These are phyloP conservation scores for Aplochiton taeniatus DNA, from an alignment of 2,797 vertebrate genomes.

Conservation along the genomic window DNA sequence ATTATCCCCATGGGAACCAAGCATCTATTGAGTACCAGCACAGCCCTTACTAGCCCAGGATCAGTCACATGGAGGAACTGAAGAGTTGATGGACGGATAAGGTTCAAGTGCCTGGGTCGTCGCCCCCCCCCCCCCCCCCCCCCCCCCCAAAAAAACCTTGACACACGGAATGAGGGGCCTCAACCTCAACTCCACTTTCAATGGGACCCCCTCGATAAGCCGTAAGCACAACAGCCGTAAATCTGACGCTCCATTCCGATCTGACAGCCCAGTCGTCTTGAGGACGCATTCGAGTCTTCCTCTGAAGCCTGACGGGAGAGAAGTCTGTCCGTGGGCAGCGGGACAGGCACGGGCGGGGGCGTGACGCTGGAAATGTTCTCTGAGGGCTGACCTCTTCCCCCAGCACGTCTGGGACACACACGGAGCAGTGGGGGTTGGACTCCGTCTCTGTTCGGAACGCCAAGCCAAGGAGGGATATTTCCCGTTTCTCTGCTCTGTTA, in stretches of 20 bases:
- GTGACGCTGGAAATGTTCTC: conserved; percentile 29
- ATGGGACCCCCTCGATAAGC: no score
- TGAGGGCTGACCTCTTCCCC: neutral
- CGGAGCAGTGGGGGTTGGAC: conserved; percentile 39
- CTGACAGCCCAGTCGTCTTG: neutral
- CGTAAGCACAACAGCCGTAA: neutral
- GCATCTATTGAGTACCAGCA: neutral
- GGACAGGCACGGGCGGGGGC: neutral
- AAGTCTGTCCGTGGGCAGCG: no score
- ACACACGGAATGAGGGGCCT: no score
- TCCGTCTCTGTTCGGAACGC: conserved; percentile 35
- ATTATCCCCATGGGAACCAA: conserved; percentile 11
- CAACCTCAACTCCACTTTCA: neutral
- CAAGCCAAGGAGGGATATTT: conserved; percentile 41
- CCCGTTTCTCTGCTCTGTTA: conserved; percentile 49
- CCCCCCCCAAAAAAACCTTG: no score
- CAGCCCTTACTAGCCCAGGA: conserved; percentile 21
- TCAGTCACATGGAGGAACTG: conserved; percentile 33
- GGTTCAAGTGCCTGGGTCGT: conserved; percentile 26
- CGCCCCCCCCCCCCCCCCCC: no score
- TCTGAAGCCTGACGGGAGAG: no score
- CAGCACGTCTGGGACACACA: conserved; percentile 11
- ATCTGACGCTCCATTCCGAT: conserved; percentile 1
- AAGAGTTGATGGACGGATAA: conserved; percentile 16
- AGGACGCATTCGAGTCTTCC: no score